These are phyloP conservation scores for Cyaniris semiargus DNA, from an alignment of 2,888 invertebrate species.

Conservation along the genomic window DNA sequence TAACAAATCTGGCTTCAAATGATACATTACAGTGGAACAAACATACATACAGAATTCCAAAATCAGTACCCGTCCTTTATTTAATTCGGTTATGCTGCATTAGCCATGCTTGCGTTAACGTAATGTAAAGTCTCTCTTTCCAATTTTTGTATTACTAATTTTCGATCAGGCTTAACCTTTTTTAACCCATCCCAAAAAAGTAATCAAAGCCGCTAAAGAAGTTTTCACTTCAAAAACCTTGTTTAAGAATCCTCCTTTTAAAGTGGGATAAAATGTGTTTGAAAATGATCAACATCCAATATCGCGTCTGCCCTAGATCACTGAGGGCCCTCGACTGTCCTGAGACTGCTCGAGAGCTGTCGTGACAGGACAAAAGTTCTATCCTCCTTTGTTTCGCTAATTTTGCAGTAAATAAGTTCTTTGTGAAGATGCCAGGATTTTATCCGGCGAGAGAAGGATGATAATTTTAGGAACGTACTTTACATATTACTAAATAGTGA, in stretches of 20 bases:
- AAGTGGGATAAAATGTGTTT: neutral
- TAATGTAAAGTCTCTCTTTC: too few species aligned
- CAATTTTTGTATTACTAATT: too few species aligned
- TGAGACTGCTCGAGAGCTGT: neutral
- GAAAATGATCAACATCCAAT: conserved; percentile 16
- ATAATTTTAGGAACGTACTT: neutral
- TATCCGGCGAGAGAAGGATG: neutral
- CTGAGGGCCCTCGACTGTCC: neutral
- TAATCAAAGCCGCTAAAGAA: too few species aligned
- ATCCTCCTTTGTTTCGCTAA: conserved; percentile 13
- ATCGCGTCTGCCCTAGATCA: conserved; percentile 1
- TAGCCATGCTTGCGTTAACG: too few species aligned
- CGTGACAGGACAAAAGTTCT: conserved; percentile 9
- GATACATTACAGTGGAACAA: too few species aligned
- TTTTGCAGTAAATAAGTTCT: neutral
- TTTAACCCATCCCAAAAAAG: too few species aligned
- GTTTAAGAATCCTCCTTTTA: neutral
- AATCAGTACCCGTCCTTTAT: too few species aligned
- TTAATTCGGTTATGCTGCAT: too few species aligned
- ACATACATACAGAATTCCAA: too few species aligned
- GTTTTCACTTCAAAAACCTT: neutral
- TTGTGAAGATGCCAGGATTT: neutral
- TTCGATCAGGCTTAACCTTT: too few species aligned
- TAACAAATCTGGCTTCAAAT: too few species aligned
- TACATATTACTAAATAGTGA: neutral